Evolutionary conservation across 2,888 invertebrate species (phyloP), one percentile per base, ranked within the genome.

Genomic region (Epistrophe grossulariae): DNA sequence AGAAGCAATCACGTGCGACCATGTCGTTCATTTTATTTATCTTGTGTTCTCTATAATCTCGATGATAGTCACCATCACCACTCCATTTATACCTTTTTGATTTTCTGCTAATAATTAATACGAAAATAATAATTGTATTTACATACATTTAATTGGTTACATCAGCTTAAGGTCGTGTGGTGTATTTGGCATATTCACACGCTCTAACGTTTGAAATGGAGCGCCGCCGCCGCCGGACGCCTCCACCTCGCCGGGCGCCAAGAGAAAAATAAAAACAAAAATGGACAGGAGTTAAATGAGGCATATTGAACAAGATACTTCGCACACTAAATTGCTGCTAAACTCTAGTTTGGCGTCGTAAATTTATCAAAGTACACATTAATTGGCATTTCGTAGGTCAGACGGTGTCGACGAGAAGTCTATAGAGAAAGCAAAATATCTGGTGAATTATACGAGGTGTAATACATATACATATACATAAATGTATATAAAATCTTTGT

Each of bases 311-410:
- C 9, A n/a, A 55, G 10, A 55, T 60, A 55, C 40, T 70, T 70
- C 13, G 11, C 70, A 43, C 40, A 70, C 11, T 55, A 55, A 70
- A 70, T 70, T 70, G 2, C n/a, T 28, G 11, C 28, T 40, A 70
- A 40, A 70, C n/a, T 15, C 28, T 40, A 52, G 24, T 40, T 70
- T 24, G 7, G 2, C 40, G 17, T 70, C 40, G 11, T 70, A 70
- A 55, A 70, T 70, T 17, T 24, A 70, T 70, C 55, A n/a, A 55
- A 40, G 55, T 68, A 50, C 6, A 28, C 40, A 70, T 70, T 70
- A 40, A 70, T 55, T 70, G 70, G 55, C 17, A 55, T 28, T 70
- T 28, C 4, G 8, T 24, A 52, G 52, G 8, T 24, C 17, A 19
- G 7, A 31, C 13, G 17, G 11, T 50, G 10, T 24, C 24, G 50